These are phyloP conservation scores for Tetramorium bicarinatum DNA, from an alignment of 2,888 invertebrate species.

Conservation along the genomic window DNA sequence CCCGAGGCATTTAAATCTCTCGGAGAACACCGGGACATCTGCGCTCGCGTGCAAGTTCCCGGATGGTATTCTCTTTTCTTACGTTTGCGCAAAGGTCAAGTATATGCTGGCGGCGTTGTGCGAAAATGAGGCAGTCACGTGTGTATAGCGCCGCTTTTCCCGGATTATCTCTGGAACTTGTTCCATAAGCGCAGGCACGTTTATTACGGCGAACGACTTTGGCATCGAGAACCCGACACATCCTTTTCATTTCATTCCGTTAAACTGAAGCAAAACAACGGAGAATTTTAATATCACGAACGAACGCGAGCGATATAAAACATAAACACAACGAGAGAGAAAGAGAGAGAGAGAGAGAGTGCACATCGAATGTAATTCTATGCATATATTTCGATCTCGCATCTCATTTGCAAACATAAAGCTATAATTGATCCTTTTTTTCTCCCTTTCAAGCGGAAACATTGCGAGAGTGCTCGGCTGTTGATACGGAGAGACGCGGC, in stretches of 20 bases:
- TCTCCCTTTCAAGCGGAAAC: neutral
- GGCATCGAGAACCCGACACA: neutral
- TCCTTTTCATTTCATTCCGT: constrained; percentile 1
- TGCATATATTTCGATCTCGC: neutral
- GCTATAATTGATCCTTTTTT: neutral
- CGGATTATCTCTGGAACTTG: constrained; percentile 29
- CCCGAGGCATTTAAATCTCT: constrained; percentile 44
- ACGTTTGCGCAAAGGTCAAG: constrained; percentile 19
- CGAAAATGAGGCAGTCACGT: constrained; percentile 5
- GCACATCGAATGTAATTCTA: no score
- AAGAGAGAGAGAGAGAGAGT: neutral
- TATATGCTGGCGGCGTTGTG: neutral
- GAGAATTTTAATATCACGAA: neutral
- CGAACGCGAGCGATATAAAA: neutral
- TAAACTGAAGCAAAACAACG: neutral
- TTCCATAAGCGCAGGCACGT: constrained; percentile 10
- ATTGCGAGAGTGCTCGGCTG: neutral
- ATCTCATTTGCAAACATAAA: constrained; percentile 1
- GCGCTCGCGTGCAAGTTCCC: neutral
- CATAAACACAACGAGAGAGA: neutral
- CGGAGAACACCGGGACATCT: constrained; percentile 41
- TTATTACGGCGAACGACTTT: constrained; percentile 21
- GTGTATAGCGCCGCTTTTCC: neutral
- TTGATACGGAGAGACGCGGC: neutral
- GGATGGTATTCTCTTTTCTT: constrained; percentile 15